A percentile compares a stretch with the other conserved stretches of the same genome.
Evolutionary conservation across 2,797 vertebrate genomes (phyloP).

Genomic region (Rhyacichthys aspro): DNA sequence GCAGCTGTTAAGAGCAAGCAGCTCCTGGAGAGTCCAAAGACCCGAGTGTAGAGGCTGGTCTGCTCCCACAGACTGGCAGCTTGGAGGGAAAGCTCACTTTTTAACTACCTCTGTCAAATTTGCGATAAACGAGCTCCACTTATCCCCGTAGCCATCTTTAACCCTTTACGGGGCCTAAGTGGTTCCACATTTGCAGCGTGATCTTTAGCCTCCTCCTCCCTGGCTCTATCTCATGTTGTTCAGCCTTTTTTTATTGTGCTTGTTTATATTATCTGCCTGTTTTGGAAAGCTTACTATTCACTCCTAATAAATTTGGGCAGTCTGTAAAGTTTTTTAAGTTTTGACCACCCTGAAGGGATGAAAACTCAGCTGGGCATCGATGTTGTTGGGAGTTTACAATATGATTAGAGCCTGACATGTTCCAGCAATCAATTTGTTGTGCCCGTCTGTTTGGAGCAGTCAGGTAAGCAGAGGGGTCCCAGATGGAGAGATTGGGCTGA

Average conservation of each 20-base stretch:
- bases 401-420: conserved; percentile 5
- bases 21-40: conserved; percentile 17
- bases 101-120: conserved; percentile 73
- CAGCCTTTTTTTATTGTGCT: conserved; percentile 30
- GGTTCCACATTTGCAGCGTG: conserved; percentile 63
- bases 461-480: conserved; percentile 8
- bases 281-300: conserved; percentile 25
- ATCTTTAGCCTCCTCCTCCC: conserved; percentile 44
- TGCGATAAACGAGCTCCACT: conserved; percentile 72
- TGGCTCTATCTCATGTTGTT: conserved; percentile 44
- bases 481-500: not conserved
- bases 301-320: conserved; percentile 26
- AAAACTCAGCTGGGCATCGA: conserved; percentile 33
- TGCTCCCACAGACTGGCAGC: conserved; percentile 58
- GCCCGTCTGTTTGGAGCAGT: conserved; percentile 8
- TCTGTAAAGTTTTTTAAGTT: conserved; percentile 30
- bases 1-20: too few relatives aligned
- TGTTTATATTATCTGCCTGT: conserved; percentile 6
- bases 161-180: conserved; percentile 71
- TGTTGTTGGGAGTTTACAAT: conserved; percentile 7
- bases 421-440: conserved; percentile 16
- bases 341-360: conserved; percentile 35
- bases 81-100: conserved; percentile 60
- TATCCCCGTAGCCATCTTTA: conserved; percentile 74
- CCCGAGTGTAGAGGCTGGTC: conserved; percentile 34